Percentiles rank a stretch among this genome's conserved stretches.
These are phyloP conservation scores for Geopemphigus sp. DNA, from an alignment of 1,140 invertebrate genomes.

Conservation along the genomic window DNA sequence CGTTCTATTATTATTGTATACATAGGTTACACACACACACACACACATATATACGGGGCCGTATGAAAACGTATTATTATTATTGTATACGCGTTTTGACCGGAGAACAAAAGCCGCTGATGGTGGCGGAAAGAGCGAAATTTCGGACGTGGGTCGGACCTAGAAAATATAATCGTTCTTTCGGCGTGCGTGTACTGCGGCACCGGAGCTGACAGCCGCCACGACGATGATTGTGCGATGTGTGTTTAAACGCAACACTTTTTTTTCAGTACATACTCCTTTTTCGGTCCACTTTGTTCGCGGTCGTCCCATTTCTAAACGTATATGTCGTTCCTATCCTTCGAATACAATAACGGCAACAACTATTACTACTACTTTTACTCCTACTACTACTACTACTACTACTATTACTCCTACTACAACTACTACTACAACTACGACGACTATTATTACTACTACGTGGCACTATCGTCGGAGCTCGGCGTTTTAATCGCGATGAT, in stretches of 20 bases:
- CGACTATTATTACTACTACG: too few relatives aligned
- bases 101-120: slow-evolving; percentile 11
- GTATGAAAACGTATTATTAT: not conserved
- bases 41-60: not conserved
- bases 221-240: not conserved
- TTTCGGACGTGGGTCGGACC: slow-evolving; percentile 19
- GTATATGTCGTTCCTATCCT: not conserved
- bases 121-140: slow-evolving; percentile 8
- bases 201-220: slow-evolving; percentile 5
- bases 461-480: too few relatives aligned
- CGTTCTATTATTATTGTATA: not conserved
- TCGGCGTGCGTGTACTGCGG: not conserved
- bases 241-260: slow-evolving; percentile 24
- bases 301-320: not conserved
- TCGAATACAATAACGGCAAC: not conserved
- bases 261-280: not conserved
- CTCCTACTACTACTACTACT: too few relatives aligned
- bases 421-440: too few relatives aligned
- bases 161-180: slow-evolving; percentile 17
- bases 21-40: not conserved
- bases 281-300: slow-evolving; percentile 28
- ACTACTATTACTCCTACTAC: too few relatives aligned
- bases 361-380: not conserved
- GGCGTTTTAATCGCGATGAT: too few relatives aligned
- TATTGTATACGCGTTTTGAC: not conserved